Evolutionary conservation across 2,888 invertebrate species (phyloP).

Genomic region (Cheilosia soror): DNA sequence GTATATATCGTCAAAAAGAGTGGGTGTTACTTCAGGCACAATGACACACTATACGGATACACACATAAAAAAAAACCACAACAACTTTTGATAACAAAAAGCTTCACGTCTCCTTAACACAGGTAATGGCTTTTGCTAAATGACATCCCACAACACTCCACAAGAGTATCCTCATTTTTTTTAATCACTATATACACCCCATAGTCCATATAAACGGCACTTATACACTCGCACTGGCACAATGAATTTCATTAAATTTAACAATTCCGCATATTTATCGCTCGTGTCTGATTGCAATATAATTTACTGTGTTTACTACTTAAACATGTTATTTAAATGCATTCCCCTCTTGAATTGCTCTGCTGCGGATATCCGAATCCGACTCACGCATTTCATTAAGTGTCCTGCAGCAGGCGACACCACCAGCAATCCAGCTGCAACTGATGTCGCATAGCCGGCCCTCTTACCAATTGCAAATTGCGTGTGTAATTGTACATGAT

Average conservation of each 20-base stretch:
- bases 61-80: too few species aligned
- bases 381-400: conserved; percentile 53
- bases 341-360: conserved; percentile 20
- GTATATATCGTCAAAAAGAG: neutral
- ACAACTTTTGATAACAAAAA: too few species aligned
- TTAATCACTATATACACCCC: neutral
- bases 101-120: too few species aligned
- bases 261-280: conserved; percentile 46
- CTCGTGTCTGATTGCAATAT: conserved; percentile 25
- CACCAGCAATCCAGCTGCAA: conserved; percentile 23
- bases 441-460: conserved; percentile 48
- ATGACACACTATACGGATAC: too few species aligned
- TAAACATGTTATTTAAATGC: conserved; percentile 68
- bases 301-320: conserved; percentile 65
- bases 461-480: conserved; percentile 55
- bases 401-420: conserved; percentile 12
- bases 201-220: neutral
- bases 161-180: neutral
- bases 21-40: neutral
- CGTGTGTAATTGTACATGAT: conserved; percentile 60
- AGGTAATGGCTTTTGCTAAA: too few species aligned
- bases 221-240: neutral
- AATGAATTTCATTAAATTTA: conserved; percentile 49
- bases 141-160: conserved; percentile 1
- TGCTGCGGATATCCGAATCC: conserved; percentile 58